These are phyloP conservation scores for Drosophila emarginata DNA, from an alignment of 2,888 invertebrate genomes.

Conservation along the genomic window DNA sequence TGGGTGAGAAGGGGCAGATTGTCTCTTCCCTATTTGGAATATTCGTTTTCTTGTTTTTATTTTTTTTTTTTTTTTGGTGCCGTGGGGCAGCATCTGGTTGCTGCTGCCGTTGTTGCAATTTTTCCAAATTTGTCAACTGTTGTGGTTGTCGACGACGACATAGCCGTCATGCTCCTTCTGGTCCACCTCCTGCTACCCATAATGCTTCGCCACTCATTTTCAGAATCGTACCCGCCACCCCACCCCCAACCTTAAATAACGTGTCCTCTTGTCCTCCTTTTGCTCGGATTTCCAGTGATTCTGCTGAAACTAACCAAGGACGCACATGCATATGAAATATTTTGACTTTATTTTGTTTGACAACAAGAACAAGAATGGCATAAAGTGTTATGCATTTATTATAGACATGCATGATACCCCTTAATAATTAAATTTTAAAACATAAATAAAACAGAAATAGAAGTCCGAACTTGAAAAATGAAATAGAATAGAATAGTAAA, in stretches of 20 bases:
- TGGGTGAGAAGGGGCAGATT: constrained; percentile 1
- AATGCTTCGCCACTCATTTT: neutral
- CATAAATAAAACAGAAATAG: neutral
- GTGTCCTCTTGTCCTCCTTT: constrained; percentile 2
- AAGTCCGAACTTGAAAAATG: neutral
- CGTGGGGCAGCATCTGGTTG: constrained; percentile 44
- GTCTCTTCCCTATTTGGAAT: neutral
- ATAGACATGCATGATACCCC: neutral
- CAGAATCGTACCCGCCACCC: too few relatives aligned
- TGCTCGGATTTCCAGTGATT: neutral
- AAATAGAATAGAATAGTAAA: neutral
- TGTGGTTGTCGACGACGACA: constrained; percentile 34
- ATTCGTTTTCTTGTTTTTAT: neutral
- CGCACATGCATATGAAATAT: constrained; percentile 62
- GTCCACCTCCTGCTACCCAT: neutral
- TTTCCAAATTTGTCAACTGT: constrained; percentile 73
- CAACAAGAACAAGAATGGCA: constrained; percentile 12
- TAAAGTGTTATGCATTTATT: neutral
- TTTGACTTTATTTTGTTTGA: constrained; percentile 49
- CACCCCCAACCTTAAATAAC: neutral
- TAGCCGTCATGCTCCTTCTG: neutral
- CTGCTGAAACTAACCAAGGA: constrained; percentile 34
- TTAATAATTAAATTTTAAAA: too few relatives aligned
- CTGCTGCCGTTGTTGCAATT: constrained; percentile 61
- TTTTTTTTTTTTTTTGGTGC: constrained; percentile 20